Evolutionary conservation across 2,888 invertebrate genomes (phyloP).

Genomic region (Xiphydria camelus): DNA sequence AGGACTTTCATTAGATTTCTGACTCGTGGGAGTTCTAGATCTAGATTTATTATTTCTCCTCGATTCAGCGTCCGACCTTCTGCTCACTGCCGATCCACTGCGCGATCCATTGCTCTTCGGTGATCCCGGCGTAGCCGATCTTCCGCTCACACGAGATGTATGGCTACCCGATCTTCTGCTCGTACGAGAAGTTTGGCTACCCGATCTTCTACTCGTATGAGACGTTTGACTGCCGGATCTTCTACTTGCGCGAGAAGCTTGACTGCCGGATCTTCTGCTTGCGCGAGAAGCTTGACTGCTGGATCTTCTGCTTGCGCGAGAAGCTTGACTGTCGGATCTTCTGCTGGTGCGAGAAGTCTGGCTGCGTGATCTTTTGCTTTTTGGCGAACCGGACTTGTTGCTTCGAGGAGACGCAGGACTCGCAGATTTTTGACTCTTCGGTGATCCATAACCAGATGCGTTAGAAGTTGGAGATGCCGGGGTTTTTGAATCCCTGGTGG

Average conservation of each 20-base stretch:
- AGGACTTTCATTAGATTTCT: slow-evolving; percentile 19
- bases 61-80: slow-evolving; percentile 28
- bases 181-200: slow-evolving; percentile 31
- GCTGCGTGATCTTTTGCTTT: slow-evolving; percentile 47
- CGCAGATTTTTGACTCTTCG: slow-evolving; percentile 33
- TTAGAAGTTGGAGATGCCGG: slow-evolving; percentile 35
- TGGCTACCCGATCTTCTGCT: slow-evolving; percentile 42
- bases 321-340: slow-evolving; percentile 53
- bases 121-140: slow-evolving; percentile 41
- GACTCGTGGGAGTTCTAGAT: slow-evolving; percentile 28
- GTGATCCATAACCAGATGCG: slow-evolving; percentile 45
- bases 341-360: slow-evolving; percentile 44
- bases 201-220: slow-evolving; percentile 35
- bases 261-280: slow-evolving; percentile 49
- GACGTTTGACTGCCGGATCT: slow-evolving; percentile 43
- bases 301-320: slow-evolving; percentile 41
- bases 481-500: slow-evolving; percentile 50
- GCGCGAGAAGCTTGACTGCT: slow-evolving; percentile 51
- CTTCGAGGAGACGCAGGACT: slow-evolving; percentile 31
- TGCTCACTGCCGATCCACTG: slow-evolving; percentile 30
- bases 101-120: slow-evolving; percentile 25
- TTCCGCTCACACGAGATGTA: slow-evolving; percentile 18
- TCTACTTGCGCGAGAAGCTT: slow-evolving; percentile 19
- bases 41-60: slow-evolving; percentile 28
- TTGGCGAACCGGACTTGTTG: slow-evolving; percentile 30